Evolutionary conservation across 2,888 invertebrate species (phyloP).

Genomic region (Scaptomyza parva): DNA sequence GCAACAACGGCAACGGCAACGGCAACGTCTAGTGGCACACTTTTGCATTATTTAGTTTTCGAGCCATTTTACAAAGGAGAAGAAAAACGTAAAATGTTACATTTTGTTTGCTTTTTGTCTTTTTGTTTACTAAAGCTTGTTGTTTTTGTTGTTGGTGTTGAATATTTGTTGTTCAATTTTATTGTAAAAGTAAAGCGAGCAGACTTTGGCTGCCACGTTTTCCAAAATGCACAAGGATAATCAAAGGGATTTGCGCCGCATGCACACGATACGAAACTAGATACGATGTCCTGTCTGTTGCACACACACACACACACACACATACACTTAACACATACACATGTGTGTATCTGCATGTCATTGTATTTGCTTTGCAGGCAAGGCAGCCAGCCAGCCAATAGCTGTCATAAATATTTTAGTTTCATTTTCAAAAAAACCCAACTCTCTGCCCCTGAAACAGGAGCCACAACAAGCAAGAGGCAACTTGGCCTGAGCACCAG

Average conservation of each 20-base stretch:
- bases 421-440: conserved; percentile 51
- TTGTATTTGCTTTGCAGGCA: conserved; percentile 38
- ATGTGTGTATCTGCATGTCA: conserved; percentile 4
- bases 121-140: conserved; percentile 17
- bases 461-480: too few species aligned
- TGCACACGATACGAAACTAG: conserved; percentile 45
- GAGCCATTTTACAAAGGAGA: conserved; percentile 27
- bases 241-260: conserved; percentile 64
- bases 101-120: conserved; percentile 23
- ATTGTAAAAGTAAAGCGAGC: conserved; percentile 54
- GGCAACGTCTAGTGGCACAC: conserved; percentile 17
- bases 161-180: conserved; percentile 65
- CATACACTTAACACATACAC: neutral
- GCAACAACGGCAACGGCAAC: conserved; percentile 1
- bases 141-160: conserved; percentile 30
- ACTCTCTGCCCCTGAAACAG: too few species aligned
- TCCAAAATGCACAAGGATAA: conserved; percentile 62
- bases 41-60: conserved; percentile 54
- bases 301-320: conserved; percentile 6
- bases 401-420: conserved; percentile 68
- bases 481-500: neutral
- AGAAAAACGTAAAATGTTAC: conserved; percentile 20
- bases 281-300: conserved; percentile 25
- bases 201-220: conserved; percentile 51
- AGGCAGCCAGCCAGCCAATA: conserved; percentile 43